Evolutionary conservation across 1,140 invertebrate genomes (phyloP).

Genomic region (Lutraria rhynchaena): DNA sequence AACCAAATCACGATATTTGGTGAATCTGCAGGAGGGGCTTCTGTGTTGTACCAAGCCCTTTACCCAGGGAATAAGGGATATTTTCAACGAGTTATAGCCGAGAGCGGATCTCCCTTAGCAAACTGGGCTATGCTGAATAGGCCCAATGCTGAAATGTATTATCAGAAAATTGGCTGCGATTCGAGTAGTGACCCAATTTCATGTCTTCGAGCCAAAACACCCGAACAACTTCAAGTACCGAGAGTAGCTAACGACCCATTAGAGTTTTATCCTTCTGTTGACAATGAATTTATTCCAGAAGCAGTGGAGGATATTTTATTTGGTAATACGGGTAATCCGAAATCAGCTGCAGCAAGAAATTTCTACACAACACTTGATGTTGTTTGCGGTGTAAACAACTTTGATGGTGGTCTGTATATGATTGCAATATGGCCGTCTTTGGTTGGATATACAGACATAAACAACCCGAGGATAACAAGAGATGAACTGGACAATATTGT

Average conservation of each 20-base stretch:
- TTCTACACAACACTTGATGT: constrained; percentile 3
- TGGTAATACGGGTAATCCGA: background rate
- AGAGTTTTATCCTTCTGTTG: background rate
- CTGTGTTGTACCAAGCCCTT: constrained; percentile 63
- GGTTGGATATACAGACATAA: background rate
- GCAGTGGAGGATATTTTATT: background rate
- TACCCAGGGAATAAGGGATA: constrained; percentile 65
- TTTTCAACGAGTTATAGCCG: constrained; percentile 62
- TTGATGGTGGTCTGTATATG: background rate
- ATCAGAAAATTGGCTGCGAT: constrained; percentile 1
- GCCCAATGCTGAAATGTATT: constrained; percentile 10
- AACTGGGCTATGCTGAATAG: constrained; percentile 33
- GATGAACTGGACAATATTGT: background rate
- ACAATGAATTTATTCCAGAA: background rate
- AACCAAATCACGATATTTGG: constrained; percentile 87
- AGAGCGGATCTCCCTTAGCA: constrained; percentile 60
- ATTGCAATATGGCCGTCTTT: background rate
- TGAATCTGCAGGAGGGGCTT: constrained; percentile 83
- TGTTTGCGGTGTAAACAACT: background rate
- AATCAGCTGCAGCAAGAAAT: background rate
- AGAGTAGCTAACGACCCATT: background rate
- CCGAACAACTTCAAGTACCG: background rate
- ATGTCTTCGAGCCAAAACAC: background rate
- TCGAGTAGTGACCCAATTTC: background rate
- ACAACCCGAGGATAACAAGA: background rate